phyloP scores from a whole-genome alignment of 92 coral and sea anemone species.

The Hydrozoanthus gracilis region DNA sequence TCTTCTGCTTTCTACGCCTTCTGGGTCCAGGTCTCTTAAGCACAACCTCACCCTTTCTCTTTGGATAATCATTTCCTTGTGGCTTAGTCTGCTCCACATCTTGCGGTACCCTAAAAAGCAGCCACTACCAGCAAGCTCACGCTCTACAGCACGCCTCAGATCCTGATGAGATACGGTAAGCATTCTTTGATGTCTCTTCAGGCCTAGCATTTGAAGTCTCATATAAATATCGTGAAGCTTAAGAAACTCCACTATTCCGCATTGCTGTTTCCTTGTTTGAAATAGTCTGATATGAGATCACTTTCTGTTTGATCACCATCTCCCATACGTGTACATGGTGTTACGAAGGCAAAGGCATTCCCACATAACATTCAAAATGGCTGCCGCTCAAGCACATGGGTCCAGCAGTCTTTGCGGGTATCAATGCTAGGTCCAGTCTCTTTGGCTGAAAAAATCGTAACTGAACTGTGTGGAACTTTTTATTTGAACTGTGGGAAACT shows the following conservation, averaged over 20 bases:
- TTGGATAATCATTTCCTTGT: conserved; percentile 26
- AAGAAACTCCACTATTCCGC: conserved; percentile 52
- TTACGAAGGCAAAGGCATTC: conserved; percentile 55
- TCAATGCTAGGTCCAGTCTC: too few species aligned
- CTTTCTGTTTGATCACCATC: conserved; percentile 34
- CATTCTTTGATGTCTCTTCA: conserved; percentile 38
- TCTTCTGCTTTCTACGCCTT: conserved; percentile 53
- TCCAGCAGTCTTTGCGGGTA: background rate
- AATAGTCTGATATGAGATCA: conserved; percentile 37
- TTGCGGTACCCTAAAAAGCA: conserved; percentile 52
- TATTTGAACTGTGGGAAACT: background rate
- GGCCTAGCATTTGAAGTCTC: conserved; percentile 28
- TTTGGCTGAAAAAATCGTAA: background rate
- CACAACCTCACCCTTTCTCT: conserved; percentile 41
- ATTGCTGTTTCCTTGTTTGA: conserved; percentile 56
- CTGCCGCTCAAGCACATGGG: background rate
- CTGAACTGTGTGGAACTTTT: background rate
- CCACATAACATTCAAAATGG: conserved; percentile 5
- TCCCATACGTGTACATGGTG: conserved; percentile 45
- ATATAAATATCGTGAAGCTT: conserved; percentile 48
- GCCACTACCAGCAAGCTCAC: conserved; percentile 48
- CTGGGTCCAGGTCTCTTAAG: conserved; percentile 53
- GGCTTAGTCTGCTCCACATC: conserved; percentile 50
- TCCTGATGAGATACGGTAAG: conserved; percentile 18
- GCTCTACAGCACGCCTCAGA: conserved; percentile 40